Conservation (phyloP, 1,140 invertebrate species). For the Physella acuta region DNA sequence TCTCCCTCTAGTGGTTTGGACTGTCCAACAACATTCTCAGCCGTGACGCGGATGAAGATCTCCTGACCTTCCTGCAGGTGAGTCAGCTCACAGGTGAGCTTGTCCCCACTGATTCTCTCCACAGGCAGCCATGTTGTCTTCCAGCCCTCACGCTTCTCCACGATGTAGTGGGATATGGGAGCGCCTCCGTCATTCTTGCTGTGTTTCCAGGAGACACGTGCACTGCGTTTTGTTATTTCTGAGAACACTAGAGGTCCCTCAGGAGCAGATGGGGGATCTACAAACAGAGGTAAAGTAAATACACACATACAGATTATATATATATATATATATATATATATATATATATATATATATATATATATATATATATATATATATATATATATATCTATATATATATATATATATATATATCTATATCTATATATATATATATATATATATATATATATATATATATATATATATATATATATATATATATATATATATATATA, state of each 20-base stretch:
- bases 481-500: too few relatives aligned
- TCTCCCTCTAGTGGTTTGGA: slow-evolving; percentile 69
- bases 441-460: too few relatives aligned
- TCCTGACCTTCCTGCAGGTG: slow-evolving; percentile 81
- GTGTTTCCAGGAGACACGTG: slow-evolving; percentile 82
- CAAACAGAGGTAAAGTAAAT: too few relatives aligned
- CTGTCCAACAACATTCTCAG: slow-evolving; percentile 55
- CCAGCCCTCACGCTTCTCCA: slow-evolving; percentile 85
- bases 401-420: too few relatives aligned
- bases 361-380: too few relatives aligned
- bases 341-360: too few relatives aligned
- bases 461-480: too few relatives aligned
- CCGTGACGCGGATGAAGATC: slow-evolving; percentile 51
- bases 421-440: too few relatives aligned
- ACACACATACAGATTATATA: too few relatives aligned
- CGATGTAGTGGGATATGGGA: slow-evolving; percentile 88
- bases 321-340: too few relatives aligned
- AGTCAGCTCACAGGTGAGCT: slow-evolving; percentile 64
- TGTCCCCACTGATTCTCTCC: slow-evolving; percentile 60
- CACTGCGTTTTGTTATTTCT: slow-evolving; percentile 64
- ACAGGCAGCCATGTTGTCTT: slow-evolving; percentile 43
- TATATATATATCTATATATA: too few relatives aligned
- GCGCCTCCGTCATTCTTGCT: slow-evolving; percentile 80
- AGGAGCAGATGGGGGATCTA: slow-evolving; percentile 66
- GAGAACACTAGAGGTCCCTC: slow-evolving; percentile 70